Evolutionary conservation across 2,797 vertebrate genomes (phyloP), one percentile per base, ranked within the genome.

Genomic region (Sciurus carolinensis): DNA sequence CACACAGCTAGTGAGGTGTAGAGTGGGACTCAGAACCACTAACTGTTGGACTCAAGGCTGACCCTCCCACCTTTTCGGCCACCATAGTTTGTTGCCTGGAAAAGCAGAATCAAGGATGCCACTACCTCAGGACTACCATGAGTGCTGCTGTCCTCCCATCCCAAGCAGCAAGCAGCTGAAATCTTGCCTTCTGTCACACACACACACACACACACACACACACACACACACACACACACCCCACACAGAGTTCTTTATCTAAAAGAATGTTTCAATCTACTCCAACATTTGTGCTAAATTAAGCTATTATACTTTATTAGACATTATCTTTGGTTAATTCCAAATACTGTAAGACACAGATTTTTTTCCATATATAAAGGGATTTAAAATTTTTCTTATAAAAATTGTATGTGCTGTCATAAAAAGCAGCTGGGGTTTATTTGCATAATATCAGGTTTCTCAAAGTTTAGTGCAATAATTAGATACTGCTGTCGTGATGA

Each of bases 391-490:
- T 73, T 95, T 72, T 69, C 94, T 97, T 93, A 90, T 81, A 87
- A 97, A 97, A 97, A 62, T 86, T 97, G 79, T 95, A 88, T 93
- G 62, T 36, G 33, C 86, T 76, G 71, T 97, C 93, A 96, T 91
- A 94, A 96, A 97, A 79, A 94, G 52, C 96, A 97, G 93, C 97
- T 97, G 98, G 94, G 89, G 83, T 97, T 92, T 94, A 90, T 98
- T 97, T 97, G 96, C 95, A 97, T 96, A 95, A 88, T 95, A 95
- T 97, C 79, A 87, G 66, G 67, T 97, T 97, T 97, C 98, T 95
- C 91, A 95, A 90, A 94, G 93, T 96, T 95, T 89, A 91, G 82
- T 20, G 7, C 92, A 93, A 72, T 97, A 96, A 98, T 97, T 97
- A 95, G 90, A 95, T 93, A 92, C 93, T 95, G 93, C 95, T 97